phyloP scores from a whole-genome alignment of 2,797 vertebrate genomes.

The Denticeps clupeoides region DNA sequence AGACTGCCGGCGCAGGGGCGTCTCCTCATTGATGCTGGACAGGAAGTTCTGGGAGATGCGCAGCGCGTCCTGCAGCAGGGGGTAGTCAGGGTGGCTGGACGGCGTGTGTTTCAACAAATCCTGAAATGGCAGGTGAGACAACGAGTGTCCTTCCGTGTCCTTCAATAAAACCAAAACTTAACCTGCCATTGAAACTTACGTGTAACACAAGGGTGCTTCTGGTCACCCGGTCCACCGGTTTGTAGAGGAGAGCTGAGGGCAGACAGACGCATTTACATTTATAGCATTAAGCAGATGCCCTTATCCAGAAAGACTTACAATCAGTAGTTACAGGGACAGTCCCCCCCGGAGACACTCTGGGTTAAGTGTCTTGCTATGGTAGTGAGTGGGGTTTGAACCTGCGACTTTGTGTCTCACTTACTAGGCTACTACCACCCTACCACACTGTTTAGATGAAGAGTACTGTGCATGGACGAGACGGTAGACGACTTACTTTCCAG shows the following conservation, averaged over 20 bases:
- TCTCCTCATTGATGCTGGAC: constrained; percentile 97
- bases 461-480: background rate
- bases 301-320: no score
- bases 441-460: background rate
- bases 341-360: no score
- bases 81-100: constrained; percentile 77
- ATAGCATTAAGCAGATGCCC: no score
- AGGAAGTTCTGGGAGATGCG: constrained; percentile 97
- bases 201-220: constrained; percentile 93
- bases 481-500: constrained; percentile 75
- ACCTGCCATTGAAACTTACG: no score
- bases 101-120: constrained; percentile 96
- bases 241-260: constrained; percentile 79
- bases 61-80: constrained; percentile 85
- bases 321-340: no score
- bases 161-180: no score
- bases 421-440: background rate
- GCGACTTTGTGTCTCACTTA: no score
- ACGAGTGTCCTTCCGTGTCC: no score
- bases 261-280: constrained; percentile 4
- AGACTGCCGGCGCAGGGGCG: constrained; percentile 83
- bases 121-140: no score
- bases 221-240: constrained; percentile 94
- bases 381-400: no score
- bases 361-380: no score